Base-by-base conservation (phyloP, 2,888 invertebrate genomes). In the Andrena chrysosceles region DNA sequence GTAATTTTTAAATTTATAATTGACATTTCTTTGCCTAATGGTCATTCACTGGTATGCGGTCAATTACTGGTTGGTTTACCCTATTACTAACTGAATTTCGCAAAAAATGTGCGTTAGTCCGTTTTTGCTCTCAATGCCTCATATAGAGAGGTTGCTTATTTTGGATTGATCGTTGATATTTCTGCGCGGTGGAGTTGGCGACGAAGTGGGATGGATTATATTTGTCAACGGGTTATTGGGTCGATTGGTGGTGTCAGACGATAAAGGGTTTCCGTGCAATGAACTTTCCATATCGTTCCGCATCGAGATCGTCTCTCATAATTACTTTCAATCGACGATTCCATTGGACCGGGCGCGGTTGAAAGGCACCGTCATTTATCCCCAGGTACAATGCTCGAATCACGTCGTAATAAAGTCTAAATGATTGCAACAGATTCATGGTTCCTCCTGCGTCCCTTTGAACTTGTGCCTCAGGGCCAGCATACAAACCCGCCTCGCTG, bases 281-380 rank as follows among this genome's bases (percentile, higher is more conserved):
- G 81, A 87, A 87, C 85, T 87, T 81, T 83, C 80, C 69, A 87
- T 89, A 89, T 82, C 77, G 59, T 62, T 80, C 71, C 59, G 72
- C 80, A 83, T 87, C 82, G 76, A 42, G 82, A 85, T 84, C 76
- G 83, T 83, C 77, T 77, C 79, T 77, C 71, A 73, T 85, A 85
- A 88, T 89, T 83, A 85, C 76, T 87, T 89, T 82, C 87, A 85
- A 87, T 89, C 79, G 81, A 26, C 52, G 69, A 76, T 85, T 79
- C 74, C 67, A 89, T 87, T 87, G 73, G 68, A 84, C 35, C 63
- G 63, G 70, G 52, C 77, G 52, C 73, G 66, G 78, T 76, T 87
- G 87, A 87, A 87, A 89, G 89, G 77, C 63, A 20, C 42, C 74
- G 69, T 73, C 78, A 84, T 88, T 42, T 87, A 86, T 88, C 52